Evolutionary conservation across 2,888 invertebrate genomes (phyloP), one percentile per base, ranked within the genome.

Genomic region (Stictocephala bisonia): DNA sequence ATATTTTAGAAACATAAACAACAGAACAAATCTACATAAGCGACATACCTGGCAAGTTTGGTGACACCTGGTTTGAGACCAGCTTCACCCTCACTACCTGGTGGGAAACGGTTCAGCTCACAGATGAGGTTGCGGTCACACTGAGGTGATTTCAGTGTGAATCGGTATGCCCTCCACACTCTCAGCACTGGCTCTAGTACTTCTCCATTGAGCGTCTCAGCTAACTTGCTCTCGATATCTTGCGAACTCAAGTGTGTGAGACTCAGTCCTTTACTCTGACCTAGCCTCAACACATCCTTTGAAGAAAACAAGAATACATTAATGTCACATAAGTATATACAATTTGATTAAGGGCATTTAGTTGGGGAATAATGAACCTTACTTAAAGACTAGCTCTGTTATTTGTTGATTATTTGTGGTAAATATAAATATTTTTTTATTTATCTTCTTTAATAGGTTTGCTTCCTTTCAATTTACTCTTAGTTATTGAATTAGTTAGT

Each of bases 181-280:
- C 93, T 88, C n/a, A 93, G 87, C 26, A 94, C 88, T 0, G 94
- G 94, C 81, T 93, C 93, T 67, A 94, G 92, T 73, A 94, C 88
- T 84, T 94, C 94, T 80, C 93, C 84, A 83, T 94, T 94, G 64
- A 95, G 87, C 0, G 92, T 91, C 81, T 94, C 92, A 0, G 93
- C 92, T 74, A 95, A 83, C 79, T 90, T 89, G 82, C 91, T 90
- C 11, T 92, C 92, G 7, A 94, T 84, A 72, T 91, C 91, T 79
- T 88, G 88, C 79, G 92, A 89, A 81, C 92, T 91, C 41, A 90
- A 87, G 66, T 86, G 86, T 18, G 89, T 87, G 80, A 91, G 84
- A 60, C 90, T 86, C 71, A 88, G 86, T 9, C 92, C 90, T 66
- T 89, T 89, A 24, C 90, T 85, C 78, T 93, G 90, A 0, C 92